Percentiles rank a stretch among this genome's conserved stretches.
These are phyloP conservation scores for Pseudopipra pipra DNA, from an alignment of 2,113 vertebrate species.

Conservation along the genomic window DNA sequence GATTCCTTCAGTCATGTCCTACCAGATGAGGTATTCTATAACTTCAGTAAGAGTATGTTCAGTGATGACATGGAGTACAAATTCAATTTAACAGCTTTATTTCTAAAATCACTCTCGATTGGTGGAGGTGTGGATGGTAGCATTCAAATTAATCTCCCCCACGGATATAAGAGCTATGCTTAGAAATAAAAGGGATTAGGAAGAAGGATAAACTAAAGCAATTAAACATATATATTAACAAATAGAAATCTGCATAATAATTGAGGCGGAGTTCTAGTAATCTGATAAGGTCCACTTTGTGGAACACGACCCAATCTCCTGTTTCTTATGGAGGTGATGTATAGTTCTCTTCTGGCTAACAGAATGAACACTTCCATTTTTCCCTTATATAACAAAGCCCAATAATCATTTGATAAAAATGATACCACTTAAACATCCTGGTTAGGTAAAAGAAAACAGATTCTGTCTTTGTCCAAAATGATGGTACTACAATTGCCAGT, in stretches of 20 bases:
- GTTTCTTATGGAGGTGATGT: neutral
- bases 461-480: neutral
- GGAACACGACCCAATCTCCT: neutral
- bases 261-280: neutral
- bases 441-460: neutral
- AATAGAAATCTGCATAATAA: neutral
- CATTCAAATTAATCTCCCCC: neutral
- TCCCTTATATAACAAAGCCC: neutral
- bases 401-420: neutral
- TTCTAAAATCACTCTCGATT: neutral
- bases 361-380: neutral
- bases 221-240: neutral
- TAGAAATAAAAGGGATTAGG: neutral
- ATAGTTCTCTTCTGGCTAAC: neutral
- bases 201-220: neutral
- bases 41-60: neutral
- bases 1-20: neutral
- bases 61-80: neutral
- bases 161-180: neutral
- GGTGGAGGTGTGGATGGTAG: neutral
- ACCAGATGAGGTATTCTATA: neutral
- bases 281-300: neutral
- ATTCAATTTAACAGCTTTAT: neutral
- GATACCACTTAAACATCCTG: neutral
- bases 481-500: neutral